phyloP scores from a whole-genome alignment of 1,140 invertebrate genomes.

The Zaprionus taronus region DNA sequence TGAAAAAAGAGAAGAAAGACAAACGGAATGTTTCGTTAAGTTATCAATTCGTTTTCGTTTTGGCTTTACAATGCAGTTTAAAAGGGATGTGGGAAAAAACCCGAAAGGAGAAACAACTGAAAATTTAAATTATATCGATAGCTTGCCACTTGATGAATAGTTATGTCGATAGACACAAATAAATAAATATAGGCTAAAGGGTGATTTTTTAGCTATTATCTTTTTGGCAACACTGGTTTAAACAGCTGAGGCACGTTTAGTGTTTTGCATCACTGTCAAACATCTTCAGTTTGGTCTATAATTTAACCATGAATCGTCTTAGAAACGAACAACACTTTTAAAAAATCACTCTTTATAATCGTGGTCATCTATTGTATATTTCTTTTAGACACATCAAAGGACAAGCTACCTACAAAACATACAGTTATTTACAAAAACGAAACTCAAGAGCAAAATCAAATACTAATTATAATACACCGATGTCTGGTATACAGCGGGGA shows the following conservation, averaged over 20 bases:
- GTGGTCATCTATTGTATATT: not conserved
- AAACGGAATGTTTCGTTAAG: conserved; percentile 34
- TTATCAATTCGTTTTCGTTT: conserved; percentile 14
- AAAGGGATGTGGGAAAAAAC: not conserved
- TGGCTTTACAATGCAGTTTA: not conserved
- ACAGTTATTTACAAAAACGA: conserved; percentile 3
- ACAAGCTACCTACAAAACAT: not conserved
- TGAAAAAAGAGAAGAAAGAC: conserved; percentile 59
- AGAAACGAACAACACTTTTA: no score
- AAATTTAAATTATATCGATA: not conserved
- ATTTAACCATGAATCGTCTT: no score
- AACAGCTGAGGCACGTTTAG: no score
- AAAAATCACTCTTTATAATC: not conserved
- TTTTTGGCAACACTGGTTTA: no score
- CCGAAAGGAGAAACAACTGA: not conserved
- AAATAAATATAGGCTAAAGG: no score
- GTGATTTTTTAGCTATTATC: no score
- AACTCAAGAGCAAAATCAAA: not conserved
- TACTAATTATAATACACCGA: conserved; percentile 2
- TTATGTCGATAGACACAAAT: not conserved
- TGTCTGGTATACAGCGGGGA: not conserved
- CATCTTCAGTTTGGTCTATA: no score
- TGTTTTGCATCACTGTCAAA: no score
- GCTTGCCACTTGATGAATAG: not conserved
- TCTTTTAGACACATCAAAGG: not conserved